A percentile compares a stretch with the other conserved stretches of the same genome.
Evolutionary conservation across 2,113 vertebrate species (phyloP).

Genomic region (Pseudonaja textilis): DNA sequence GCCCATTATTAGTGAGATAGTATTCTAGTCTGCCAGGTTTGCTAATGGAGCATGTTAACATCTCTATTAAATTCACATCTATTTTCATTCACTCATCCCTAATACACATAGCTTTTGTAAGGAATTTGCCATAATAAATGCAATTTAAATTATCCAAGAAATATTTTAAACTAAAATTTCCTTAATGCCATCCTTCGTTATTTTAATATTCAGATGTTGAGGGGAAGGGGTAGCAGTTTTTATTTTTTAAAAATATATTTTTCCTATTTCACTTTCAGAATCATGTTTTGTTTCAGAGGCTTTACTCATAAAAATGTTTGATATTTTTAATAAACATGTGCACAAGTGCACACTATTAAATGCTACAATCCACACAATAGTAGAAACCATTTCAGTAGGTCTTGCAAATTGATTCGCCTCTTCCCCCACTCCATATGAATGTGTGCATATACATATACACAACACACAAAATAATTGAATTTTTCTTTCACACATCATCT

Average conservation of each 20-base stretch:
- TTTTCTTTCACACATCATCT: background rate
- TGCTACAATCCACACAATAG: background rate
- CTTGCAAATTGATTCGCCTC: background rate
- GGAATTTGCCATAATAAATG: background rate
- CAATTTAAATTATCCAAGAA: background rate
- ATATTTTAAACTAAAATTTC: background rate
- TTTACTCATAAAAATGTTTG: background rate
- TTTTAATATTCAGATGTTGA: background rate
- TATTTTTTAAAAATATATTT: background rate
- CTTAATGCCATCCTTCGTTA: background rate
- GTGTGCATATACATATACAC: background rate
- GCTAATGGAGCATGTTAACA: background rate
- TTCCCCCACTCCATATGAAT: too few species aligned
- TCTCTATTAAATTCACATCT: background rate
- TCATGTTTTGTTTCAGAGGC: background rate
- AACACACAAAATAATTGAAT: too few species aligned
- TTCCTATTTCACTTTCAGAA: background rate
- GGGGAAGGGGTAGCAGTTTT: background rate
- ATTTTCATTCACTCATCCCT: background rate
- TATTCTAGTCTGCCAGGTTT: background rate
- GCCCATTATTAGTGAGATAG: background rate
- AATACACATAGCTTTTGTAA: background rate
- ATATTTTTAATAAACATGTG: background rate
- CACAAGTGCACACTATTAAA: background rate
- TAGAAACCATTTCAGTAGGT: background rate